Evolutionary conservation across 2,797 vertebrate genomes (phyloP), one percentile per base, ranked within the genome.

Genomic region (Notolepis coatsorum): DNA sequence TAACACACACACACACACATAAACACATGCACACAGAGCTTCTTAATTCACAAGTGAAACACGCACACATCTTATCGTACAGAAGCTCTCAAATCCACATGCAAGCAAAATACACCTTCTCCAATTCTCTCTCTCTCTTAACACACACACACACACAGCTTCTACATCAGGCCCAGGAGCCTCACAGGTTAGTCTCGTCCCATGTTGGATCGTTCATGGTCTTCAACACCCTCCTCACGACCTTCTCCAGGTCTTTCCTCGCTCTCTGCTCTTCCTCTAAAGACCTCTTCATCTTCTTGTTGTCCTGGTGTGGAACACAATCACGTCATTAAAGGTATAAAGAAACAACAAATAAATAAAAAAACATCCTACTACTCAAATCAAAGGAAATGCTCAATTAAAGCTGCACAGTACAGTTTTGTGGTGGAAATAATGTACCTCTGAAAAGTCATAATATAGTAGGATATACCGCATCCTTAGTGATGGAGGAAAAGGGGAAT

Each of bases 181-280:
- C 71, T 96, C 93, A 99, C 72, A 99, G 92, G 80, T 99, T 99
- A 53, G 97, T 99, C 91, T 99, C 97, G 43, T 99, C 97, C 97
- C 97, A 99, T 3, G 96, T 95, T 3, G 96, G 94, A 81, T 99
- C 96, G 4, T 98, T 99, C 92, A 97, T 94, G 79, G 88, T 97
- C 92, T 98, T 99, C 65, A 99, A 84, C 65, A 98, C 95, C 74
- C 93, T 96, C 86, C 94, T 92, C 82, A 99, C 95, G 61, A 97
- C 92, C 81, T 98, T 99, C 67, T 99, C 98, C 65, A 99, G 89
- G 71, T 99, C 97, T 79, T 94, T 98, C 52, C 97, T 93, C 33
- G 97, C 96, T 84, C 94, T 93, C 83, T 98, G 96, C 68, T 99
- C 97, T 67, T 99, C 98, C 71, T 99, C 97, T 68, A 99, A 73